phyloP scores from a whole-genome alignment of 2,113 vertebrate genomes.

The Myanophis thanlyinensis region DNA sequence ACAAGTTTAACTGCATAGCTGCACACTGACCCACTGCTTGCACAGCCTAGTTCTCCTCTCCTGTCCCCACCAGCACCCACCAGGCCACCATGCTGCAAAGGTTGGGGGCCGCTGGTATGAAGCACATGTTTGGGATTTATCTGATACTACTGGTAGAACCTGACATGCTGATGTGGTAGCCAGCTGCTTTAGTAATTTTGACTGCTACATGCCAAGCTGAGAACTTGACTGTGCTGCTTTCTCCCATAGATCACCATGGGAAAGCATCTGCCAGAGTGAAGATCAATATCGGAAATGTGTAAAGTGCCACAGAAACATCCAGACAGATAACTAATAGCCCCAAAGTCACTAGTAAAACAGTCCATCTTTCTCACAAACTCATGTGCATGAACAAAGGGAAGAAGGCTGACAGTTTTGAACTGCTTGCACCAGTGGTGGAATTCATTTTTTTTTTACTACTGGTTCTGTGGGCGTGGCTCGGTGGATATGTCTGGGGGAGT shows the following conservation, averaged over 20 bases:
- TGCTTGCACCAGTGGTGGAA: no score
- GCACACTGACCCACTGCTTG: neutral
- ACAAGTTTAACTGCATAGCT: neutral
- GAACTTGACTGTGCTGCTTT: neutral
- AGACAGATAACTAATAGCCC: neutral
- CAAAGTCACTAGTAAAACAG: neutral
- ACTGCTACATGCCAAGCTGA: neutral
- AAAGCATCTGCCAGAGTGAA: neutral
- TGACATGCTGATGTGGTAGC: neutral
- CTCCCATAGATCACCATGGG: neutral
- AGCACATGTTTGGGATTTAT: neutral
- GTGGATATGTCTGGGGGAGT: no score
- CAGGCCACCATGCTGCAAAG: neutral
- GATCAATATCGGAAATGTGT: neutral
- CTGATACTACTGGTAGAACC: neutral
- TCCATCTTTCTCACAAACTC: neutral
- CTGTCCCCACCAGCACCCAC: neutral
- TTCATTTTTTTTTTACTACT: no score
- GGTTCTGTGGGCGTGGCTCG: no score
- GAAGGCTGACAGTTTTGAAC: neutral
- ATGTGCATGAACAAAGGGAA: neutral
- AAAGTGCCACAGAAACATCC: neutral
- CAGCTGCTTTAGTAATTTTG: neutral
- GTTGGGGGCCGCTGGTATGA: neutral
- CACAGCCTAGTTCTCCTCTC: neutral